Evolutionary conservation across 2,797 vertebrate species (phyloP).

Genomic region (Morus bassanus): DNA sequence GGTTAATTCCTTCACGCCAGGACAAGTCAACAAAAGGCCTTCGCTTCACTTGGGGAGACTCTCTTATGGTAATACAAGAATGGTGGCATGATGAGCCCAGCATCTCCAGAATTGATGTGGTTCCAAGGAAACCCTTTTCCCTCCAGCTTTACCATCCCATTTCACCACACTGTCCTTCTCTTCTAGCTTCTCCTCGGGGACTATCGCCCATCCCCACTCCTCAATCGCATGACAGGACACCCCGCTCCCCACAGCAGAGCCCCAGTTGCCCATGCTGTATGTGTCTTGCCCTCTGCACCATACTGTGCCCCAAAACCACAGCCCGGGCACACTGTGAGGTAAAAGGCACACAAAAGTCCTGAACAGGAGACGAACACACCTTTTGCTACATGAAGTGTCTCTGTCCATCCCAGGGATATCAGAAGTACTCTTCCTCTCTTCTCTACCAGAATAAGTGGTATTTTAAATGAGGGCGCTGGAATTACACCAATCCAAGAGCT

Average conservation of each 20-base stretch:
- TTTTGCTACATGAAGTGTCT: neutral
- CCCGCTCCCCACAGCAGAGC: neutral
- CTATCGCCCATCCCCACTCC: neutral
- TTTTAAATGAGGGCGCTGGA: neutral
- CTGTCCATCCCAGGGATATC: neutral
- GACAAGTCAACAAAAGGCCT: neutral
- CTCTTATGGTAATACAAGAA: neutral
- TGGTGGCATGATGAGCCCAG: rapidly evolving
- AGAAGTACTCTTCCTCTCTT: neutral
- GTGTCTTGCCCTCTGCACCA: neutral
- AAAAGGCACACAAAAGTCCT: neutral
- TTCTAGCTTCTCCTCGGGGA: neutral
- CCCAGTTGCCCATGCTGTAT: neutral
- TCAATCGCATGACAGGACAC: neutral
- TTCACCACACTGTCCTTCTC: neutral
- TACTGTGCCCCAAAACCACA: neutral
- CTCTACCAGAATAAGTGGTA: neutral
- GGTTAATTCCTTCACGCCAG: neutral
- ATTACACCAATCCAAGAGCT: neutral
- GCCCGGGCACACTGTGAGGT: rapidly evolving
- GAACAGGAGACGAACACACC: neutral
- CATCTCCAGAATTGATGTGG: neutral
- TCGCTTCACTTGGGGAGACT: neutral
- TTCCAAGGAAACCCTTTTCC: neutral
- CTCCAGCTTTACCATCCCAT: neutral